Conservation (phyloP, 1,140 invertebrate species). For the Globodera ellingtonae region DNA sequence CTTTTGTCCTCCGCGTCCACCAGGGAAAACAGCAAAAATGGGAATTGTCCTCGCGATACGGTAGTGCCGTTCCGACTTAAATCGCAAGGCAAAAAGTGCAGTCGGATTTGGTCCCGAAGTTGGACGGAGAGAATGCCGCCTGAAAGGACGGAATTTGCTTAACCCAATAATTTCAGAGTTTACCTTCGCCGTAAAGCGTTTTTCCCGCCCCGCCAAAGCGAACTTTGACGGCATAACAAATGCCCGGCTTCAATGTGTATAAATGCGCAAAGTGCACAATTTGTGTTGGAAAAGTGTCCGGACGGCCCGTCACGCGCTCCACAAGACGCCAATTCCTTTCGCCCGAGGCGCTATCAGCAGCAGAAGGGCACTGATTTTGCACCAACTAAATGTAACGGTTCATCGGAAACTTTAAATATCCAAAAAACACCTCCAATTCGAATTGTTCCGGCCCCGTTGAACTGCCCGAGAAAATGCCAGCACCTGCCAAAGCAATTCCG, state of each 20-base stretch:
- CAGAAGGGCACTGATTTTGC: constrained; percentile 7
- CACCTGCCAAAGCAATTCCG: constrained; percentile 84
- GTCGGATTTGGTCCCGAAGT: constrained; percentile 40
- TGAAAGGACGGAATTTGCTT: not conserved
- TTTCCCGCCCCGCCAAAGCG: constrained; percentile 45
- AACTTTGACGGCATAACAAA: constrained; percentile 54
- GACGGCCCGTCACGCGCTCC: not conserved
- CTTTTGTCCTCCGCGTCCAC: not conserved
- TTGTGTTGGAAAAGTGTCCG: not conserved
- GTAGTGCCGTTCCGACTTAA: constrained; percentile 72
- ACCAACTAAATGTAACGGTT: constrained; percentile 20
- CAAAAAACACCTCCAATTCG: constrained; percentile 37
- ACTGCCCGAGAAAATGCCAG: constrained; percentile 77
- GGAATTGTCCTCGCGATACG: constrained; percentile 87
- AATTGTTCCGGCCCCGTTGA: constrained; percentile 2
- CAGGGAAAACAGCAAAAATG: constrained; percentile 84
- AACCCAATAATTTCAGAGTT: too few species aligned
- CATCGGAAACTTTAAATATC: not conserved
- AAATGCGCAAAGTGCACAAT: constrained; percentile 33
- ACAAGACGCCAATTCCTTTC: constrained; percentile 36
- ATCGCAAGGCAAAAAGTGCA: constrained; percentile 53
- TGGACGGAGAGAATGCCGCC: constrained; percentile 32
- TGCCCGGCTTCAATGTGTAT: constrained; percentile 36
- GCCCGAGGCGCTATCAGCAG: not conserved
- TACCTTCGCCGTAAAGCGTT: constrained; percentile 57